phyloP scores from a whole-genome alignment of 1,140 invertebrate species.

The Heliconius himera region DNA sequence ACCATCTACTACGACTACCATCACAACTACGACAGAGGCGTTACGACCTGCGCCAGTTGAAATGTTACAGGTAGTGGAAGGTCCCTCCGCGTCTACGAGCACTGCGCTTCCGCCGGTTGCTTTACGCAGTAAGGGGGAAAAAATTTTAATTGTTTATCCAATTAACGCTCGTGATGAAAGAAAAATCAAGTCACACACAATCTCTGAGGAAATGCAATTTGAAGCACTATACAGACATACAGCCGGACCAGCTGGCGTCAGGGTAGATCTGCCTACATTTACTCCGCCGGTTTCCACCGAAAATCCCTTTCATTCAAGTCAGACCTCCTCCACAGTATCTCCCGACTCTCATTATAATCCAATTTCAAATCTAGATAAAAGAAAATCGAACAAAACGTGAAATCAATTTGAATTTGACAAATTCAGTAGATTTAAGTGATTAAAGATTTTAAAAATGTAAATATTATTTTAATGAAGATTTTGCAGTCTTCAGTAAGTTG shows the following conservation, averaged over 20 bases:
- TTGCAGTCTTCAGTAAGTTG: not conserved
- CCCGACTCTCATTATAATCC: conserved; percentile 55
- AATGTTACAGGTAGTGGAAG: conserved; percentile 68
- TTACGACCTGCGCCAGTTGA: conserved; percentile 60
- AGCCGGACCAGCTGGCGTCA: conserved; percentile 56
- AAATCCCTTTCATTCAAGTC: conserved; percentile 8
- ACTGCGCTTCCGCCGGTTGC: conserved; percentile 74
- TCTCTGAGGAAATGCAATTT: conserved; percentile 77
- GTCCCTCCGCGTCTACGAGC: conserved; percentile 64
- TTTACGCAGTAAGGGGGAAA: conserved; percentile 70
- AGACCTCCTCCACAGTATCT: conserved; percentile 24
- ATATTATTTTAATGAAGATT: conserved; percentile 9
- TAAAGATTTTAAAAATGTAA: conserved; percentile 10
- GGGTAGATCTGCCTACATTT: conserved; percentile 76
- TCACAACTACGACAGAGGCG: conserved; percentile 53
- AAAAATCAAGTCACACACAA: conserved; percentile 76
- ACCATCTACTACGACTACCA: conserved; percentile 45
- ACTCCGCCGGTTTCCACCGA: conserved; percentile 63
- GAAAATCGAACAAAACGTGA: conserved; percentile 31
- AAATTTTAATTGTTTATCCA: conserved; percentile 79
- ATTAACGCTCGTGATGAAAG: conserved; percentile 76
- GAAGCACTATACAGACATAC: conserved; percentile 76
- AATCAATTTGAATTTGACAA: not conserved
- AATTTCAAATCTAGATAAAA: conserved; percentile 43
- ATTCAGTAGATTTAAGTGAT: not conserved